Conservation (phyloP, 2,797 vertebrate genomes). For the Coluber constrictor region DNA sequence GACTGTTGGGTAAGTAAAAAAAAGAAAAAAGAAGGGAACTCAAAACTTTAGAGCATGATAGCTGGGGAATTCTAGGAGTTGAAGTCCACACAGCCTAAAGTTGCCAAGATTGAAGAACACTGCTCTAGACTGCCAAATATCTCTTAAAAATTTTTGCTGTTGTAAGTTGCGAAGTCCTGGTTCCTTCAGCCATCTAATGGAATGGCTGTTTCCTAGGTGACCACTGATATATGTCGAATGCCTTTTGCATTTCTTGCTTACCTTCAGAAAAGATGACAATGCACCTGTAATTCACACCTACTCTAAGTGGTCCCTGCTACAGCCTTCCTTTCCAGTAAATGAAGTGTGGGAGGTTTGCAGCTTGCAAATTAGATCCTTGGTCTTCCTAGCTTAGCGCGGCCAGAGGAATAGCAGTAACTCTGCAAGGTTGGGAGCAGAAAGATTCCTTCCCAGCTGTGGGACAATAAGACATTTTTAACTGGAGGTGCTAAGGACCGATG, state of each 20-base stretch:
- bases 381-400: too few relatives aligned
- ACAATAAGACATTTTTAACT: background rate
- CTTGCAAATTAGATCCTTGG: too few relatives aligned
- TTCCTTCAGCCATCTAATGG: background rate
- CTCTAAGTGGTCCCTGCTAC: too few relatives aligned
- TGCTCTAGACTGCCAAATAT: too few relatives aligned
- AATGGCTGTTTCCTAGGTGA: background rate
- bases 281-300: too few relatives aligned
- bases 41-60: background rate
- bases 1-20: slow-evolving; percentile 82
- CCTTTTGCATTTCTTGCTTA: background rate
- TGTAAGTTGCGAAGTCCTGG: too few relatives aligned
- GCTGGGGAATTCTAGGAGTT: too few relatives aligned
- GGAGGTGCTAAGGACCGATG: background rate
- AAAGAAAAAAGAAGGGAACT: background rate
- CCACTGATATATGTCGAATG: background rate
- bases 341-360: too few relatives aligned
- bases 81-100: too few relatives aligned
- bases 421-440: background rate
- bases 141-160: background rate
- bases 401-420: background rate
- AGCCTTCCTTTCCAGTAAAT: too few relatives aligned
- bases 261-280: too few relatives aligned
- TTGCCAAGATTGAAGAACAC: too few relatives aligned
- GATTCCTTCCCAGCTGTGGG: background rate